phyloP scores from a whole-genome alignment of 2,797 vertebrate species.

The Podargus strigoides region DNA sequence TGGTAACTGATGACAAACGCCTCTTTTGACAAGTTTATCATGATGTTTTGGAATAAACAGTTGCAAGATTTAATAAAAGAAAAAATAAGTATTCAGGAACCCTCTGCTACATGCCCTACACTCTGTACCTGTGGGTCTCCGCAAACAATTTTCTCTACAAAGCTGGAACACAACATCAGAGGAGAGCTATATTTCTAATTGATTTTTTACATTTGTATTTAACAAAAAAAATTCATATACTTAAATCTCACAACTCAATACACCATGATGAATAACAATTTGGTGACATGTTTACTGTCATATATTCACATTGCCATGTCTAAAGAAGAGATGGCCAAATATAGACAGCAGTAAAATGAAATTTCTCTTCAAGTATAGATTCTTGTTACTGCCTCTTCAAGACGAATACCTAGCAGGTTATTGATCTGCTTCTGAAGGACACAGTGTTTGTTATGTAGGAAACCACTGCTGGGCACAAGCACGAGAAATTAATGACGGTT shows the following conservation, averaged over 20 bases:
- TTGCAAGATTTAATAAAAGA: neutral
- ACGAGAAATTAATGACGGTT: constrained; percentile 79
- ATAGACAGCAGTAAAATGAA: no score
- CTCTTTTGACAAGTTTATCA: neutral
- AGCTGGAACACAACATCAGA: no score
- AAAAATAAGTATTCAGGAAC: neutral
- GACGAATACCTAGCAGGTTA: constrained; percentile 72
- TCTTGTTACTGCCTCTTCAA: constrained; percentile 66
- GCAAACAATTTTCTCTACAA: no score
- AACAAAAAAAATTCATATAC: no score
- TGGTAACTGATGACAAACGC: neutral
- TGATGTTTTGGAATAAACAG: neutral
- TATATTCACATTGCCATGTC: no score
- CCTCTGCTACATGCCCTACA: neutral
- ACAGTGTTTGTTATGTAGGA: constrained; percentile 71
- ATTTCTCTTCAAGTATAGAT: constrained; percentile 62
- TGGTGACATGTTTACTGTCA: no score
- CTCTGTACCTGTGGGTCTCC: neutral
- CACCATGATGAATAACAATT: no score
- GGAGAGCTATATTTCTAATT: no score
- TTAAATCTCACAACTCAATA: no score
- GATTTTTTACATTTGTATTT: no score
- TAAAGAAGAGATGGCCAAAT: no score
- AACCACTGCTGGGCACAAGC: constrained; percentile 66
- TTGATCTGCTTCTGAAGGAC: constrained; percentile 77